These are phyloP conservation scores for Drosophila arizonae DNA, from an alignment of 1,140 invertebrate genomes.

Conservation along the genomic window DNA sequence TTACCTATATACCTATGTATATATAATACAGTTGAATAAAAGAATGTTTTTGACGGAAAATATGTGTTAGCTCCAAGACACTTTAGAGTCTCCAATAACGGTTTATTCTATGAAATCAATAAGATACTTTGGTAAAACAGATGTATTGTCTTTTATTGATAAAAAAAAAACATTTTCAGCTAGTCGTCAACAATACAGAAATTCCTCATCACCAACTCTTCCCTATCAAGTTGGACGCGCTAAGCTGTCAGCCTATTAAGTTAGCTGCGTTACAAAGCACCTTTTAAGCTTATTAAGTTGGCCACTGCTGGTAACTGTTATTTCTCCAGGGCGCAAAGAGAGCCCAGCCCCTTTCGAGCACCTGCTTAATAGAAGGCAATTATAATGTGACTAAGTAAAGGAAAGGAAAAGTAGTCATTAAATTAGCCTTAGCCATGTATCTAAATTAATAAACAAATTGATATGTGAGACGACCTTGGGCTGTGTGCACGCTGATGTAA, in stretches of 20 bases:
- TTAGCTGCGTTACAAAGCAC: background rate
- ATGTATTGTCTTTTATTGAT: no score
- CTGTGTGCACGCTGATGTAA: slow-evolving; percentile 33
- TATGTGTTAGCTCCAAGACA: no score
- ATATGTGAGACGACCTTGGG: slow-evolving; percentile 48
- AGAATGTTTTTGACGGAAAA: no score
- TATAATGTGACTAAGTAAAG: background rate
- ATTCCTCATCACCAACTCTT: no score
- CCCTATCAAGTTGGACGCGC: no score
- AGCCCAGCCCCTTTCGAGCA: background rate
- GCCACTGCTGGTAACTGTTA: background rate
- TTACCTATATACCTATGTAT: no score
- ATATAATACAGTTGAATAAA: no score
- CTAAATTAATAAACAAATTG: slow-evolving; percentile 35
- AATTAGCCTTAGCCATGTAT: slow-evolving; percentile 8
- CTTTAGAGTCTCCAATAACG: no score
- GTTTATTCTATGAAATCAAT: no score
- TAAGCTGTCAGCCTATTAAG: background rate
- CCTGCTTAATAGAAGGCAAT: background rate
- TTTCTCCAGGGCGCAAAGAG: background rate
- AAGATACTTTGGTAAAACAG: no score
- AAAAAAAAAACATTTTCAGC: no score
- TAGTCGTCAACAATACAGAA: no score
- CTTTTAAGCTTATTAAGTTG: slow-evolving; percentile 2
- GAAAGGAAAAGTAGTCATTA: background rate